phyloP scores from a whole-genome alignment of 2,888 invertebrate species.

The Macrophya alboannulata region DNA sequence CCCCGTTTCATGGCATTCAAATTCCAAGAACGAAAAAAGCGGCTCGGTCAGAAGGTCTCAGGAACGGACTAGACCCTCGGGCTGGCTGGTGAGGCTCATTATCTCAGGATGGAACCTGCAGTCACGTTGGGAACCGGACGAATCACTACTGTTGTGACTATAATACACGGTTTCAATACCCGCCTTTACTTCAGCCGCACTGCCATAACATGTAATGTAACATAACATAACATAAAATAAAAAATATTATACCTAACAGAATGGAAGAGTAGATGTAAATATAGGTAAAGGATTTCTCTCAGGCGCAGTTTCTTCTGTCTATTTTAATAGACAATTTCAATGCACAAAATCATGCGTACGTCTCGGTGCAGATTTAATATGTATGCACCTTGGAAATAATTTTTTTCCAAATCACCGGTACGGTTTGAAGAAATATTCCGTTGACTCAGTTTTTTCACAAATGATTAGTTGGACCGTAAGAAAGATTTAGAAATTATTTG shows the following conservation, averaged over 20 bases:
- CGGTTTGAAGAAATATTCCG: too few species aligned
- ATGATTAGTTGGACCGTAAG: too few species aligned
- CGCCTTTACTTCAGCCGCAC: not conserved
- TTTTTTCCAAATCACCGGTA: too few species aligned
- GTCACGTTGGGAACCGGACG: slow-evolving; percentile 40
- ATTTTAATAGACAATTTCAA: too few species aligned
- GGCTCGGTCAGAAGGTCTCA: slow-evolving; percentile 13
- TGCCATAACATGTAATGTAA: not conserved
- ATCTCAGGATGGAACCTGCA: slow-evolving; percentile 49
- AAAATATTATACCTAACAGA: not conserved
- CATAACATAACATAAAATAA: not conserved
- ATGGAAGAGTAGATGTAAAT: not conserved
- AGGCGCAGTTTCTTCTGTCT: too few species aligned
- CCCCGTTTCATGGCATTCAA: slow-evolving; percentile 19
- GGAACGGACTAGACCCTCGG: slow-evolving; percentile 33
- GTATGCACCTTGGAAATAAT: too few species aligned
- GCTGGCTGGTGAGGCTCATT: slow-evolving; percentile 29
- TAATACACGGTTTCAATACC: slow-evolving; percentile 31
- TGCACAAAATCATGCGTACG: too few species aligned
- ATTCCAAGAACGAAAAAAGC: slow-evolving; percentile 47
- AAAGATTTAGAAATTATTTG: too few species aligned
- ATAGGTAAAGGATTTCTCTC: not conserved
- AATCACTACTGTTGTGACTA: slow-evolving; percentile 8
- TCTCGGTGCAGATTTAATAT: too few species aligned
- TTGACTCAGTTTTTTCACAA: too few species aligned